phyloP scores from a whole-genome alignment of 2,113 vertebrate genomes.

The Gorsachius goisagi region DNA sequence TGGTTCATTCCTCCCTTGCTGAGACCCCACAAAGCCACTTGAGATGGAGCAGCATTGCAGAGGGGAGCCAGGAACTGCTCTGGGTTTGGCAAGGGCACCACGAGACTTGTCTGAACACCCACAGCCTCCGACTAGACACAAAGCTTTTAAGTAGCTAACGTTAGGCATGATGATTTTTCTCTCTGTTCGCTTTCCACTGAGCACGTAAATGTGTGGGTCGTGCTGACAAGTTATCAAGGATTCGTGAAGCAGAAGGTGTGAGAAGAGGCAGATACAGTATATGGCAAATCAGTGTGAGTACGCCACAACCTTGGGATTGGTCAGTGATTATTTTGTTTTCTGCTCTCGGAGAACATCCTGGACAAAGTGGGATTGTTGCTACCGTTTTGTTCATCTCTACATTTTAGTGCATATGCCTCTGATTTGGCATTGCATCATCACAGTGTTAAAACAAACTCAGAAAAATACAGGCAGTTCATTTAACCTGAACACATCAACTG shows the following conservation, averaged over 20 bases:
- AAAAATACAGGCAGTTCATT: background rate
- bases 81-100: background rate
- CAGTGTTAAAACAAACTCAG: background rate
- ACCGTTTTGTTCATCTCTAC: background rate
- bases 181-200: background rate
- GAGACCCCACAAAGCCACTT: background rate
- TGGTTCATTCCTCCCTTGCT: background rate
- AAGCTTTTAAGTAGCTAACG: background rate
- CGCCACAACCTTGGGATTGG: background rate
- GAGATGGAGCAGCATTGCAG: background rate
- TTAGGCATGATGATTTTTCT: background rate
- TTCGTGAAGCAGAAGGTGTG: background rate
- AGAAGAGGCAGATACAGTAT: background rate
- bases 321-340: background rate
- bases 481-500: background rate
- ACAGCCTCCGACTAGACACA: background rate
- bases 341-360: background rate
- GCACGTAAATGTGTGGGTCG: background rate
- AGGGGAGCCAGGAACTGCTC: background rate
- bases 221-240: conserved; percentile 15
- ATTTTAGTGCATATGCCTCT: background rate
- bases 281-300: background rate
- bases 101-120: background rate
- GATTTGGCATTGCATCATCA: background rate
- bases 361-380: background rate